These are phyloP conservation scores for Mycetomoellerius zeteki DNA, from an alignment of 1,140 invertebrate species.

Conservation along the genomic window DNA sequence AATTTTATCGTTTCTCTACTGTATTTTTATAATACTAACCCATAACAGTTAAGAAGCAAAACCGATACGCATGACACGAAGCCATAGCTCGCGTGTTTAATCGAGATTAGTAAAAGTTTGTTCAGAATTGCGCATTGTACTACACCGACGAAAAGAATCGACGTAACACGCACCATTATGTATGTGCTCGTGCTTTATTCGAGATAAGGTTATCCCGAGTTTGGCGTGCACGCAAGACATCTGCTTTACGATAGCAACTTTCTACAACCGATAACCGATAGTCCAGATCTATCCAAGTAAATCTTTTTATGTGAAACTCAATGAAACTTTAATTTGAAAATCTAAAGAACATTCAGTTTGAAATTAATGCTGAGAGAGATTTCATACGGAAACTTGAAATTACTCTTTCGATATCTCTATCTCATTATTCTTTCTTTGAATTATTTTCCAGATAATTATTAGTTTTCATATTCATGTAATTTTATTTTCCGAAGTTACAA, in stretches of 20 bases:
- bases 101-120: constrained; percentile 44
- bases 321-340: constrained; percentile 13
- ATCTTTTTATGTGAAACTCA: constrained; percentile 13
- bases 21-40: background rate
- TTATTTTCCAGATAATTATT: background rate
- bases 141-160: constrained; percentile 43
- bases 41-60: constrained; percentile 8
- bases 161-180: constrained; percentile 36
- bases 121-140: constrained; percentile 35
- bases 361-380: background rate
- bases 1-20: background rate
- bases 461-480: background rate
- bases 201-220: constrained; percentile 52
- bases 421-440: background rate
- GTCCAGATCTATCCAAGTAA: constrained; percentile 10
- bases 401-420: background rate
- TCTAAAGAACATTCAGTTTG: background rate
- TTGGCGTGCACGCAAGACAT: background rate
- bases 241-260: constrained; percentile 35
- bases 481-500: background rate
- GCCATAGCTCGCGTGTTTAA: constrained; percentile 31
- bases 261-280: constrained; percentile 25
- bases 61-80: background rate
- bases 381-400: background rate
- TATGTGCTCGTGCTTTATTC: constrained; percentile 33